Conservation (phyloP, 2,797 vertebrate genomes). For the Alca torda region DNA sequence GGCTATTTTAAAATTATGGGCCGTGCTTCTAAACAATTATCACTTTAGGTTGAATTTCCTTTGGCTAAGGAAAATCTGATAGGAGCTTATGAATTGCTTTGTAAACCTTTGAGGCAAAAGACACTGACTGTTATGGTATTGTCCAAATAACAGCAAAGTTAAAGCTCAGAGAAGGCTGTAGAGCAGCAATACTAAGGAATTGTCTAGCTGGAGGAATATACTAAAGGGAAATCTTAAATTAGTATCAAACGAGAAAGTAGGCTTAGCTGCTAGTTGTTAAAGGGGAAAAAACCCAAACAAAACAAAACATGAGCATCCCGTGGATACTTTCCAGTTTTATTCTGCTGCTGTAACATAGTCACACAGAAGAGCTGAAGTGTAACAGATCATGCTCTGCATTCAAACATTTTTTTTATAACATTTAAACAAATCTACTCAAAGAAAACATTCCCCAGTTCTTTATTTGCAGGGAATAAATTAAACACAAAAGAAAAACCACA, state of each 20-base stretch:
- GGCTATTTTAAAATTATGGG: background rate
- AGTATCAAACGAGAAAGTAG: background rate
- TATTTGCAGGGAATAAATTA: conserved; percentile 66
- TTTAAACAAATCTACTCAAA: conserved; percentile 44
- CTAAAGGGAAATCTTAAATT: background rate
- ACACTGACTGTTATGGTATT: background rate
- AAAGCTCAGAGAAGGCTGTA: background rate
- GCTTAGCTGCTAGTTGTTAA: background rate
- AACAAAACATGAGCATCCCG: background rate
- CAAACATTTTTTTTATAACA: conserved; percentile 33
- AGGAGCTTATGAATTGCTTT: background rate
- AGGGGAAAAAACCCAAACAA: background rate
- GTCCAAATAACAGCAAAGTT: background rate
- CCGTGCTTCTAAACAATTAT: background rate
- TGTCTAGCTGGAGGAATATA: background rate
- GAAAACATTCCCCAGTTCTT: conserved; percentile 49
- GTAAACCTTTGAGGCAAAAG: background rate
- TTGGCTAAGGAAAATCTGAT: background rate
- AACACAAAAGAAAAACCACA: conserved; percentile 56
- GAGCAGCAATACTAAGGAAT: background rate
- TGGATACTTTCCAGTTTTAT: conserved; percentile 73
- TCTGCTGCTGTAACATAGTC: conserved; percentile 63
- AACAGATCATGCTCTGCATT: conserved; percentile 71
- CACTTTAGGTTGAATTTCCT: background rate
- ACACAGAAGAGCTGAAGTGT: conserved; percentile 56